Evolutionary conservation across 2,113 vertebrate genomes (phyloP), one percentile per base, ranked within the genome.

Genomic region (Ornithorhynchus anatinus): DNA sequence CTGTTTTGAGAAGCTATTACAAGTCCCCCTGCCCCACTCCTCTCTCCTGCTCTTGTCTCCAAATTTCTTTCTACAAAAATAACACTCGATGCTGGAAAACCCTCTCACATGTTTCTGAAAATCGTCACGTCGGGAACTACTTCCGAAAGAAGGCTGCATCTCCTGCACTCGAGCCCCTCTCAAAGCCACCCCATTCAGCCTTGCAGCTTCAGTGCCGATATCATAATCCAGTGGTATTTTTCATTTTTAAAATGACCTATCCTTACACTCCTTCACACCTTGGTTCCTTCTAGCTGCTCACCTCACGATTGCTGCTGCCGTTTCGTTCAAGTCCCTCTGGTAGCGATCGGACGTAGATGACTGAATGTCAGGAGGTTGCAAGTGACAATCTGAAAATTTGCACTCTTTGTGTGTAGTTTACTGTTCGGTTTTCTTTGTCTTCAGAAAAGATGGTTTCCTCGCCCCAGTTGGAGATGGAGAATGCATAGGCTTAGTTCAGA

Each of bases 361-460:
- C 65, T 94, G 91, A 93, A 94, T 93, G 92, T 94, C 89, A 89
- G 89, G 91, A 92, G 92, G 90, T 93, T 95, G 94, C 94, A 95
- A 93, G 92, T 93, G 94, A 95, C 94, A 95, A 95, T 95, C 94
- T 89, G 90, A 94, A 91, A 92, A 86, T 95, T 93, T 95, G 94
- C 93, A 95, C 94, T 94, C 92, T 85, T 89, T n/a, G 81, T 89
- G 91, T 93, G 91, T 94, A 86, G 91, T 90, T 93, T 91, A 84
- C 61, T 87, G 90, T 93, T 86, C 68, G 65, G 87, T 92, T 89
- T 74, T 84, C 56, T 63, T 59, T 78, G 87, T 91, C 88, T 89
- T 91, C 59, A 50, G 44, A 88, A 89, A 91, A 91, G 82, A 80
- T 85, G 81, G 80, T 69, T 84, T 82, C 89, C 81, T 81, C 88